Evolutionary conservation across 1,140 invertebrate genomes (phyloP), one percentile per base, ranked within the genome.

Genomic region (Aphis craccivora): DNA sequence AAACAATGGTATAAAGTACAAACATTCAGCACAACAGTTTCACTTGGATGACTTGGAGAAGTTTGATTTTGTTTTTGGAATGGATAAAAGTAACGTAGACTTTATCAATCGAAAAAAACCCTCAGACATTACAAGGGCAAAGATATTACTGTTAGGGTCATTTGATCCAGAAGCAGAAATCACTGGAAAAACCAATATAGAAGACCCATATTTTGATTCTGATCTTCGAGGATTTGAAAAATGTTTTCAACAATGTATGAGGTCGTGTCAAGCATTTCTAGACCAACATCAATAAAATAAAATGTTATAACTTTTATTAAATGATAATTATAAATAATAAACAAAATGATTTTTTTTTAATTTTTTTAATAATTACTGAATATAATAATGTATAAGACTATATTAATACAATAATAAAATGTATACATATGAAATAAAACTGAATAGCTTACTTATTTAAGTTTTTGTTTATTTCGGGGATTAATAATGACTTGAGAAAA

Each of bases 21-120:
- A 95, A 90, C 98, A 98, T 95, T 96, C 95, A 94, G 98, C 97
- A 40, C 95, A 95, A 48, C 94, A 98, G 96, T 96, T 98, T 83
- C 96, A 95, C 14, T 94, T 95, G 93, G 95, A 96, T 48, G 98
- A 99, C 95, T 98, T 98, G 94, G 95, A 96, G 23, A 95, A 96
- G 14, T 99, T 97, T 95, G 97, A 98, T 95, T 98, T 96, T 94
- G 98, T 99, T 93, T 98, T 99, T 95, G 98, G 98, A 40, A 99
- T 99, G 98, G 98, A 99, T 95, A 96, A 98, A 93, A 96, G 96
- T 35, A 99, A 98, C 95, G 98, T 98, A 95, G 95, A 95, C 20
- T 96, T 97, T 87, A 95, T 98, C 45, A 96, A 96, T 43, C 95
- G 95, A 35, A 95, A 96, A 93, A 96, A 96, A 93, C 97, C 97